Evolutionary conservation across 2,888 invertebrate genomes (phyloP), one percentile per base, ranked within the genome.

Genomic region (Ichneumoninae sp.): DNA sequence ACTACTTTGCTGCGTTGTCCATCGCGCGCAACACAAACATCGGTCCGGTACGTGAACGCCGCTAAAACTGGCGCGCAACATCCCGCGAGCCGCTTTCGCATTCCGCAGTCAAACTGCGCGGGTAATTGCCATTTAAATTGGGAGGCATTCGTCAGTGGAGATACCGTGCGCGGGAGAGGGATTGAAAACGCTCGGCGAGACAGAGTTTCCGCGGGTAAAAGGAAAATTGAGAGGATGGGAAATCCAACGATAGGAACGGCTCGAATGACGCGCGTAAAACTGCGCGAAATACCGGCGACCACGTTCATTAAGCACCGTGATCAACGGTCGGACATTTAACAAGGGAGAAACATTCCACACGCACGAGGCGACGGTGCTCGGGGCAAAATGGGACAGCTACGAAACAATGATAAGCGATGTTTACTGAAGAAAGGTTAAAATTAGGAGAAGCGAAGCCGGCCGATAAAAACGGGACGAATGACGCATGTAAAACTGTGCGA

Each of bases 91-190:
- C 73, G 77, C 26, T 82, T 78, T 54, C 57, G 79, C 50, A 66
- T 82, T 85, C 82, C 71, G 36, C 30, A 22, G 68, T 75, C 63
- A 69, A 78, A 78, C 70, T 79, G 85, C 52, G 50, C 70, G 71
- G 47, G 66, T 82, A 85, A 85, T 85, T 79, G 85, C 82, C 79
- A 76, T 82, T 79, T 78, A 82, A 85, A 85, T 82, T 82, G 78
- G 66, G 52, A 60, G 13, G 52, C 78, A 82, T 85, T 82, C 75
- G 75, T 85, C 85, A 82, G 75, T 79, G 50, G 71, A 71, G 63
- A 16, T 19, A 19, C 52, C 30, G 13, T 6, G 16, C 30, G 33
- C 33, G 10, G 33, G 16, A 16, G 30, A 57, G 30, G 57, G 30
- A 40, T 16, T n/a, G 16, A 68, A 50, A 70, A 68, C 8, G 13